Conservation (phyloP, 2,113 vertebrate species). For the Lamprotornis superbus region DNA sequence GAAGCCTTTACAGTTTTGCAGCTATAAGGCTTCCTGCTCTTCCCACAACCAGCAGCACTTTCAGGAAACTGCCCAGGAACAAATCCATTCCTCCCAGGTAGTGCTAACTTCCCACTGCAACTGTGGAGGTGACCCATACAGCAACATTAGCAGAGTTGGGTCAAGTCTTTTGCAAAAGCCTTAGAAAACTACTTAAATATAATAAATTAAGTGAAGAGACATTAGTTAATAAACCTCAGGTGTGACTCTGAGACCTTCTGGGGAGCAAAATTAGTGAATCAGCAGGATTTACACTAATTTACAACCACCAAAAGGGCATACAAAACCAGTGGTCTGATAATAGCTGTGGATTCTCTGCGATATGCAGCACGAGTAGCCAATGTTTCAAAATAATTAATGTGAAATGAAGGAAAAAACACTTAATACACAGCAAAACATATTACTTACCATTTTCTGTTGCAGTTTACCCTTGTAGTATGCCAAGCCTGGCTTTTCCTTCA, state of each 20-base stretch:
- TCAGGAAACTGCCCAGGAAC: not conserved
- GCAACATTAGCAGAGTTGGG: not conserved
- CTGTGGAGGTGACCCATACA: not conserved
- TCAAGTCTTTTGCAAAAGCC: not conserved
- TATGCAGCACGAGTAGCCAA: not conserved
- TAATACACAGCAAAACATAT: not conserved
- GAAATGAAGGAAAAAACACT: not conserved
- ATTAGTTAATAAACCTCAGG: not conserved
- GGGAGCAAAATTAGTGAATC: not conserved
- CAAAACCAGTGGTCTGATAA: not conserved
- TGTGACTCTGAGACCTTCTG: not conserved
- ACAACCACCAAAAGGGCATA: not conserved
- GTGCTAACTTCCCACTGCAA: not conserved
- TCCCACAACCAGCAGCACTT: not conserved
- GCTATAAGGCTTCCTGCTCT: not conserved
- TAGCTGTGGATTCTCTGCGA: not conserved
- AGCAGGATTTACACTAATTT: not conserved
- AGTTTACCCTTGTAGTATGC: not conserved
- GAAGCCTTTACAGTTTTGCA: not conserved
- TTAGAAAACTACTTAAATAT: not conserved
- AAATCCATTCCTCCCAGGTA: not conserved
- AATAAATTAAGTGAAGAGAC: not conserved
- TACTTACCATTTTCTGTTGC: not conserved
- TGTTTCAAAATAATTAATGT: not conserved
- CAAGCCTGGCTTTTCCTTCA: not conserved